These are phyloP conservation scores for Elysia crispata DNA, from an alignment of 2,888 invertebrate genomes.

Conservation along the genomic window DNA sequence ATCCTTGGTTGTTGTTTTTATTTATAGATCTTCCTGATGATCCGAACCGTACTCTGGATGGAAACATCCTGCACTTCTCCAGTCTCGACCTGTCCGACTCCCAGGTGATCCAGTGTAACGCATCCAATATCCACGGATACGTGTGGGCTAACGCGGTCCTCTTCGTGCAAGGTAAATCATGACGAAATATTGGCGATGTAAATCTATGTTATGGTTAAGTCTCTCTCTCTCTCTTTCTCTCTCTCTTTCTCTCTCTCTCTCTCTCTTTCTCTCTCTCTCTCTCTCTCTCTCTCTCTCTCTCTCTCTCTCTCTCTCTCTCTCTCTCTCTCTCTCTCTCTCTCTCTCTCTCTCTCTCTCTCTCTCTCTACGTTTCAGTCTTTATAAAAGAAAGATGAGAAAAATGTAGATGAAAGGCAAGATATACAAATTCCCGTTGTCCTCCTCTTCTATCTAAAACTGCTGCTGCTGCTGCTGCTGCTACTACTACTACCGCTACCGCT, in stretches of 20 bases:
- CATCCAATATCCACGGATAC: conserved; percentile 97
- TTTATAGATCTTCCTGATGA: conserved; percentile 48
- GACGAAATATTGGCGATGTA: no score
- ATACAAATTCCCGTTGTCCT: conserved; percentile 11
- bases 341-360: no score
- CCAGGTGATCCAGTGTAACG: conserved; percentile 97
- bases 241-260: not conserved
- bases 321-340: conserved; percentile 12
- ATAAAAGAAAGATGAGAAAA: conserved; percentile 25
- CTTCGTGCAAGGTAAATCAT: conserved; percentile 87
- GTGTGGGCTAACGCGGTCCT: conserved; percentile 98
- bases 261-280: not conserved
- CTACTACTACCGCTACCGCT: conserved; percentile 11
- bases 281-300: not conserved
- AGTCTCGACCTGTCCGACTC: conserved; percentile 85
- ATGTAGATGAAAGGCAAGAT: no score
- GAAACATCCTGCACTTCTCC: conserved; percentile 73
- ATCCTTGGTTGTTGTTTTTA: no score
- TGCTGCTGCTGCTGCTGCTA: conserved; percentile 14
- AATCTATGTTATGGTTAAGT: not conserved
- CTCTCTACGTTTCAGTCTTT: not conserved
- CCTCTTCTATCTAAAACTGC: no score
- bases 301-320: not conserved
- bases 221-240: not conserved
- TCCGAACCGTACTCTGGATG: conserved; percentile 51